Base-by-base conservation (phyloP, 2,797 vertebrate species). In the Crypturellus tataupa region DNA sequence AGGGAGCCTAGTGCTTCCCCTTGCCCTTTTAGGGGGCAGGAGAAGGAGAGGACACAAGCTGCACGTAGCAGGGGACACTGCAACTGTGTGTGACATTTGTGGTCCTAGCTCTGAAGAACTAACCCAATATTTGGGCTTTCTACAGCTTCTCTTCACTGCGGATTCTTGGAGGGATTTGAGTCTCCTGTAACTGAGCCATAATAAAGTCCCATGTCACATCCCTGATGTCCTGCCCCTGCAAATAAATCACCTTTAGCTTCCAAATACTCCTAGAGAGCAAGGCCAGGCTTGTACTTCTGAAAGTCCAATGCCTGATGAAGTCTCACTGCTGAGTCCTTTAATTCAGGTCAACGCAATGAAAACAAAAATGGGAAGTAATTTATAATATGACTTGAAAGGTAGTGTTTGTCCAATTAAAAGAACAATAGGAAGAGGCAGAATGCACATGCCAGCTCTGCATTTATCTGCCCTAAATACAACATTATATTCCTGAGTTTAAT, bases 401-500 rank as follows among this genome's bases (percentile, higher is more conserved):
- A 76, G 85, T 82, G 81, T 68, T 60, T 18, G 60, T 56, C 46
- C 55, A 18, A 40, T 35, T 27, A 58, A 39, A 77, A 68, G 42
- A 77, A 58, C 25, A 59, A 68, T 3, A 25, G 60, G 24, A 72
- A 39, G 82, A 95, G 87, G 75, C 56, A 77, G 96, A 96, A 83
- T 7, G 17, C 62, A 37, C 14, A 1, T 18, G 46, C 79, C 4
- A 18, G 39, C 37, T 68, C 83, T 6, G 55, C 10, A 5, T 12
- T 49, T 13, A 27, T 20, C 92, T 91, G 85, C 94, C 89, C 90
- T 76, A 83, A 82, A 93, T 85, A 89, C 62, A 58, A 71, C 51
- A 92, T 79, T 91, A 90, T 60, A 69, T 76, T 92, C 81, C 85
- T 78, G 91, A 85, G 89, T 88, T 47, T 75, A 78, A 90, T 60